phyloP scores from a whole-genome alignment of 2,888 invertebrate genomes.

The Gari tellinella region DNA sequence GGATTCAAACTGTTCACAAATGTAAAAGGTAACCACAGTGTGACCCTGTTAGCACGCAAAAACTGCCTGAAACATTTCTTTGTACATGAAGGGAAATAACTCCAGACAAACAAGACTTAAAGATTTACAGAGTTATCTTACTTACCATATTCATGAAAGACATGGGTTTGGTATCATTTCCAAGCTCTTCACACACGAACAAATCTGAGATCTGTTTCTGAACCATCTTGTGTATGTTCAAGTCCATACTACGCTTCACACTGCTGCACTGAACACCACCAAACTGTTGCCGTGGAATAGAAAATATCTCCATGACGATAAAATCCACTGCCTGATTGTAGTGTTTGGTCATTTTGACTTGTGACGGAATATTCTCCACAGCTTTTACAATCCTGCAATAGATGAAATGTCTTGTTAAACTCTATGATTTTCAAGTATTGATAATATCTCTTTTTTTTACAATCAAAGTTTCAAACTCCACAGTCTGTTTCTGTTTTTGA shows the following conservation, averaged over 20 bases:
- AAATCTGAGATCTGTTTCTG: conserved; percentile 37
- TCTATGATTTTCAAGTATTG: no score
- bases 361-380: conserved; percentile 52
- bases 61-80: no score
- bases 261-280: conserved; percentile 56
- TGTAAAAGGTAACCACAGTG: no score
- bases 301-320: conserved; percentile 62
- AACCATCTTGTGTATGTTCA: conserved; percentile 42
- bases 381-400: conserved; percentile 51
- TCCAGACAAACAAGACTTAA: no score
- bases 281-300: conserved; percentile 45
- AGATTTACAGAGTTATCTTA: not conserved
- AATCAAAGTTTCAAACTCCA: no score
- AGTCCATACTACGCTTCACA: conserved; percentile 52
- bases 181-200: conserved; percentile 51
- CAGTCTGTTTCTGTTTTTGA: no score
- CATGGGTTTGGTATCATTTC: conserved; percentile 26
- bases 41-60: no score
- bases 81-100: no score
- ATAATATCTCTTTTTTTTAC: no score
- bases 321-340: conserved; percentile 54
- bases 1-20: no score
- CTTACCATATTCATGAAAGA: conserved; percentile 53
- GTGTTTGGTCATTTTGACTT: conserved; percentile 31
- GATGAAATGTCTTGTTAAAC: not conserved